phyloP scores from a whole-genome alignment of 2,888 invertebrate species.

The Linnaemya tessellans region DNA sequence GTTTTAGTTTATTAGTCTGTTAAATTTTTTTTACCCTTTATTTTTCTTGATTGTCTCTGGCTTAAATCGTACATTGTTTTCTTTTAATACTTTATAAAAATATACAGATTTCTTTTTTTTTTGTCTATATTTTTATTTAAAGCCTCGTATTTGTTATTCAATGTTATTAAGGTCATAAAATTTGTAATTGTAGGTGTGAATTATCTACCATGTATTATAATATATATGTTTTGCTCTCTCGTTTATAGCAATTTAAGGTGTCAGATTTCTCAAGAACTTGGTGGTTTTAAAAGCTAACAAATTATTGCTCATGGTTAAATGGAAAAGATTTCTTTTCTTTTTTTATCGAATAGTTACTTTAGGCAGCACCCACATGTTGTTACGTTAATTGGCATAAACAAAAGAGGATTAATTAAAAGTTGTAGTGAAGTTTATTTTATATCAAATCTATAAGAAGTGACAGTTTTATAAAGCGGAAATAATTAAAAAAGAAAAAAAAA shows the following conservation, averaged over 20 bases:
- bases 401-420: slow-evolving; percentile 70
- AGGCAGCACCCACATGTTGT: slow-evolving; percentile 65
- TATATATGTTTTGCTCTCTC: background rate
- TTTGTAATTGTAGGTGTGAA: slow-evolving; percentile 72
- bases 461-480: slow-evolving; percentile 59
- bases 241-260: slow-evolving; percentile 52
- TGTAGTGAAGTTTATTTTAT: slow-evolving; percentile 32
- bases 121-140: slow-evolving; percentile 43
- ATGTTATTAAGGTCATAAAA: slow-evolving; percentile 72
- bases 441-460: slow-evolving; percentile 35
- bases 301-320: slow-evolving; percentile 31
- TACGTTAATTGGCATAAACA: slow-evolving; percentile 63
- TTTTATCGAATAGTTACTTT: background rate
- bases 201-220: slow-evolving; percentile 59
- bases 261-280: slow-evolving; percentile 66
- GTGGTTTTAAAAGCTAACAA: slow-evolving; percentile 44
- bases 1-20: slow-evolving; percentile 51
- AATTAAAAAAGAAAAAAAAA: slow-evolving; percentile 26
- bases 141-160: slow-evolving; percentile 67
- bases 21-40: slow-evolving; percentile 9
- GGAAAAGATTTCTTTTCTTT: slow-evolving; percentile 34
- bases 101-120: slow-evolving; percentile 16
- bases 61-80: slow-evolving; percentile 46
- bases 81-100: slow-evolving; percentile 42
- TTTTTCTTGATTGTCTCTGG: slow-evolving; percentile 30